A percentile compares a stretch with the other conserved stretches of the same genome.
Conservation (phyloP, 2,888 invertebrate genomes). For the Ametastegia equiseti region DNA sequence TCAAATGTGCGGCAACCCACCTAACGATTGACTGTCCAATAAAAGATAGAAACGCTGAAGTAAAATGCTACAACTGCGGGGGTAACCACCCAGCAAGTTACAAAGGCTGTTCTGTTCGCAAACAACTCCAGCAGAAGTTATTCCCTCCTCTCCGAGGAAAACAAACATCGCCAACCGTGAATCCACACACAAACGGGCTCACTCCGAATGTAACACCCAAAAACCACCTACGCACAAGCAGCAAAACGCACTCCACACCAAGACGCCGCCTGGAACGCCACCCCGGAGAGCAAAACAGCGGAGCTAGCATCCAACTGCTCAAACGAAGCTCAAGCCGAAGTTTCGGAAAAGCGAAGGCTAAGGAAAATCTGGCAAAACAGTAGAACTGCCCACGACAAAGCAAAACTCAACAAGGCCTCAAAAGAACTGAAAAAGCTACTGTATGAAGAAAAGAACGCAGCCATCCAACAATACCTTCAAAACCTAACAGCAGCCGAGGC, state of each 20-base stretch:
- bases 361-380: conserved; percentile 33
- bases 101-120: conserved; percentile 55
- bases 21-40: conserved; percentile 69
- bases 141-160: conserved; percentile 40
- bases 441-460: conserved; percentile 1
- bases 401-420: conserved; percentile 36
- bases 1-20: conserved; percentile 75
- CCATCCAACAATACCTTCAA: conserved; percentile 35
- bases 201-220: background rate
- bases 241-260: background rate
- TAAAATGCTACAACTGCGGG: conserved; percentile 55
- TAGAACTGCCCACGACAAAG: conserved; percentile 38
- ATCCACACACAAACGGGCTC: background rate
- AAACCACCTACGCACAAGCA: background rate
- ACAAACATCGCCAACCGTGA: background rate
- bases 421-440: conserved; percentile 43
- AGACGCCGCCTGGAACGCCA: conserved; percentile 34
- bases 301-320: background rate
- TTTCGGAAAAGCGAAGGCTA: conserved; percentile 37
- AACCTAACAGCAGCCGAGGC: conserved; percentile 42
- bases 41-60: conserved; percentile 50
- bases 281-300: background rate
- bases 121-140: conserved; percentile 51
- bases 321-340: background rate
- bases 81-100: conserved; percentile 59